A percentile compares a stretch with the other conserved stretches of the same genome.
These are phyloP conservation scores for Cettia cetti DNA, from an alignment of 2,113 vertebrate species.

Conservation along the genomic window DNA sequence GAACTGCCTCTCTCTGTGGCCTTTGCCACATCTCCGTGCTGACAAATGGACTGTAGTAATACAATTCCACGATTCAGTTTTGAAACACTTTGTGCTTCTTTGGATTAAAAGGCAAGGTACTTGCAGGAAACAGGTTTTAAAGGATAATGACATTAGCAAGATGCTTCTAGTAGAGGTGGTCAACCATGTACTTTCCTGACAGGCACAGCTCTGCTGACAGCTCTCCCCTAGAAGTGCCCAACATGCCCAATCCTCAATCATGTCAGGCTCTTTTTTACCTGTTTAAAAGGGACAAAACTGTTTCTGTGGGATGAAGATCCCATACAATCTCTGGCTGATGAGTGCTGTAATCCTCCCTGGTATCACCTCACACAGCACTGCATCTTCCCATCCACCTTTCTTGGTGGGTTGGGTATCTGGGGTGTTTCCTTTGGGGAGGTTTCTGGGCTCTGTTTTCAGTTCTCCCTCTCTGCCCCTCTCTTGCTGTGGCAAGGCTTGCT, in stretches of 20 bases:
- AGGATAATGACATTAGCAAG: background rate
- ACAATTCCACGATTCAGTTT: background rate
- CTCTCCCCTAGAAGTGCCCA: background rate
- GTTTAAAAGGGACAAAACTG: background rate
- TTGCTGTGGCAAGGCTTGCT: background rate
- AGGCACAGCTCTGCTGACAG: background rate
- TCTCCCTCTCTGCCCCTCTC: background rate
- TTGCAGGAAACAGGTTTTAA: background rate
- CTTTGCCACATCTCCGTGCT: background rate
- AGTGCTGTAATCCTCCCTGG: background rate
- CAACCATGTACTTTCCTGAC: background rate
- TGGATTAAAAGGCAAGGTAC: background rate
- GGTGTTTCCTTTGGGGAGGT: background rate
- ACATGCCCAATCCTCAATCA: background rate
- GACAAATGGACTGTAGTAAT: background rate
- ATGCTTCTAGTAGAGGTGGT: background rate
- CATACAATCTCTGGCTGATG: background rate
- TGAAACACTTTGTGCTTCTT: background rate
- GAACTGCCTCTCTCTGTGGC: background rate
- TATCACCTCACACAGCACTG: background rate
- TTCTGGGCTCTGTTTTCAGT: background rate
- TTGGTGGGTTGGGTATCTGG: background rate
- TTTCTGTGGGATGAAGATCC: background rate
- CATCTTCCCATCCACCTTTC: background rate
- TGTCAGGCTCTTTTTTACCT: background rate